Conservation (phyloP, 1,140 invertebrate genomes). For the Zaprionus lachaisei region DNA sequence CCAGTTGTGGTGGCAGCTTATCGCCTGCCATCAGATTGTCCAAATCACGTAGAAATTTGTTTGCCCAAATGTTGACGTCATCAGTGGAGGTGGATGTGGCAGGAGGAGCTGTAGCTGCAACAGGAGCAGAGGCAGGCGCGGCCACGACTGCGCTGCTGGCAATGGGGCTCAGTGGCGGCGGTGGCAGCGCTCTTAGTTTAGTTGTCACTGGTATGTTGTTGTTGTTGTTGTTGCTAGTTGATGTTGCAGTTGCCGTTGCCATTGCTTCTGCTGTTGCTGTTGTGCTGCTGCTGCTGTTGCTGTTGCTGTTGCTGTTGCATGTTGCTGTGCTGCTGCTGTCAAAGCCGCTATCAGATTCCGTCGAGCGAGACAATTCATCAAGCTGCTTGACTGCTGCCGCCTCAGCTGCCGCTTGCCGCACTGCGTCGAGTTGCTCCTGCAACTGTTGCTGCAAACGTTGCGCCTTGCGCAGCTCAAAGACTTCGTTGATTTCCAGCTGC, state of each 20-base stretch:
- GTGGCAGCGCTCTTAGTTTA: constrained; percentile 72
- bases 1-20: constrained; percentile 65
- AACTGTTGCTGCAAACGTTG: constrained; percentile 69
- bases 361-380: constrained; percentile 83
- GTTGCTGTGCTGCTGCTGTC: constrained; percentile 73
- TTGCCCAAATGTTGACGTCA: constrained; percentile 83
- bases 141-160: neutral
- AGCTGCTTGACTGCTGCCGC: constrained; percentile 46
- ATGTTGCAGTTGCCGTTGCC: constrained; percentile 27
- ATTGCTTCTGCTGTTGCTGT: constrained; percentile 15
- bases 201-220: constrained; percentile 66
- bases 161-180: constrained; percentile 61
- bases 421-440: constrained; percentile 51
- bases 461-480: constrained; percentile 78
- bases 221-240: constrained; percentile 8
- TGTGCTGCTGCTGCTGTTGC: constrained; percentile 28
- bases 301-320: constrained; percentile 27
- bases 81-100: constrained; percentile 38
- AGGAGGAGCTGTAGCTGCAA: neutral
- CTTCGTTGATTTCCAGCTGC: constrained; percentile 84
- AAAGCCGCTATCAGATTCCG: constrained; percentile 82
- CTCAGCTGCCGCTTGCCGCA: constrained; percentile 44
- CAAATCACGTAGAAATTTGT: constrained; percentile 83
- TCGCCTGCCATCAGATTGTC: constrained; percentile 81
- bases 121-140: neutral